phyloP scores from a whole-genome alignment of 2,113 vertebrate genomes.

The Theristicus caerulescens region DNA sequence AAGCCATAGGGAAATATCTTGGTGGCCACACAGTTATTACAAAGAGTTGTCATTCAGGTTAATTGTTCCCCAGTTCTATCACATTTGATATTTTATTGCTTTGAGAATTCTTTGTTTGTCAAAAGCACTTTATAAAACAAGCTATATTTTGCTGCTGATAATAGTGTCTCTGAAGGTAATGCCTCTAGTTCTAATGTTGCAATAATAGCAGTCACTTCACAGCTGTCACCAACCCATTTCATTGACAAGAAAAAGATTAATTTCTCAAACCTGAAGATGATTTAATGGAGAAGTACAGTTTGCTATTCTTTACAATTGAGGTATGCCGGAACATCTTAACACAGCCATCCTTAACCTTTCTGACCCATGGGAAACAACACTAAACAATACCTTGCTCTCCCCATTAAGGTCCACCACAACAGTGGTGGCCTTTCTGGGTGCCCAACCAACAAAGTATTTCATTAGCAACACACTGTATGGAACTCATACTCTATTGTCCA shows the following conservation, averaged over 20 bases:
- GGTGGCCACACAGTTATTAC: neutral
- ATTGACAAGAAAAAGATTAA: neutral
- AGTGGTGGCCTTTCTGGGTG: neutral
- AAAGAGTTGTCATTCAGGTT: neutral
- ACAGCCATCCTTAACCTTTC: neutral
- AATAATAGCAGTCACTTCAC: neutral
- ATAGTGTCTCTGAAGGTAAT: neutral
- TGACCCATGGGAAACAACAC: neutral
- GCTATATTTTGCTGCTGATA: neutral
- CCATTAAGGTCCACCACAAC: neutral
- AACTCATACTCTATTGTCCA: neutral
- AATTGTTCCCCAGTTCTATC: neutral
- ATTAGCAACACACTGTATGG: neutral
- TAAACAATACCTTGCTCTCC: neutral
- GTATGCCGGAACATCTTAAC: neutral
- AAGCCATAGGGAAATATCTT: neutral
- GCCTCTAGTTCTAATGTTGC: neutral
- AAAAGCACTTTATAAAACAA: neutral
- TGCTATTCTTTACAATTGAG: neutral
- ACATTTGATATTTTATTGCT: neutral
- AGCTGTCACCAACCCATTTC: neutral
- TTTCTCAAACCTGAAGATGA: neutral
- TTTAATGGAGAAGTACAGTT: neutral
- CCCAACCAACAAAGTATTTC: neutral
- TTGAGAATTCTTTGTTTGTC: neutral